Conservation (phyloP, 2,113 vertebrate species). For the Pyxicephalus adspersus region DNA sequence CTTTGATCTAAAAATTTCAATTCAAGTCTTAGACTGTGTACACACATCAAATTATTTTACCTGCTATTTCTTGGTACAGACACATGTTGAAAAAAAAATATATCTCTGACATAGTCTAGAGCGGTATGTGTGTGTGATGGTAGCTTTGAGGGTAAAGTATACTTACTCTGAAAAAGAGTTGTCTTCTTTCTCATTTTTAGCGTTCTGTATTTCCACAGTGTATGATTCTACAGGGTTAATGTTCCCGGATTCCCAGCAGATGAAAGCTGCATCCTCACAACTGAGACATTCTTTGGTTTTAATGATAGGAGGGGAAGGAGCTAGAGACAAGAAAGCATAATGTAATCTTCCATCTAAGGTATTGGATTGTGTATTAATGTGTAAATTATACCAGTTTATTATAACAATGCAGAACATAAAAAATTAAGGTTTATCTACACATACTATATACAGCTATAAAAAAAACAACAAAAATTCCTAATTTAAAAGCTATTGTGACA, state of each 20-base stretch:
- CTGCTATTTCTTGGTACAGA: too few species aligned
- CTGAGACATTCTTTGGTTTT: conserved; percentile 76
- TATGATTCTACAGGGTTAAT: conserved; percentile 92
- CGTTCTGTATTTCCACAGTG: conserved; percentile 82
- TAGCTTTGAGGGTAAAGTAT: not conserved
- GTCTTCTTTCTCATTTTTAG: conserved; percentile 56
- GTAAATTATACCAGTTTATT: too few species aligned
- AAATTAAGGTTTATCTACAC: too few species aligned
- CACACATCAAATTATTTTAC: too few species aligned
- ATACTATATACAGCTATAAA: too few species aligned
- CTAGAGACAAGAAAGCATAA: conserved; percentile 64
- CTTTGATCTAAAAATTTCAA: too few species aligned
- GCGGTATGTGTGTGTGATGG: not conserved
- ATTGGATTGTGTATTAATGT: not conserved
- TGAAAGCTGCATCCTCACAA: conserved; percentile 83
- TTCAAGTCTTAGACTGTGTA: too few species aligned
- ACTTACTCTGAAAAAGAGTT: conserved; percentile 74
- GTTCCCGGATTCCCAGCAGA: conserved; percentile 91
- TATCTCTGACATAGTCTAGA: too few species aligned
- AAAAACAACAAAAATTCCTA: too few species aligned
- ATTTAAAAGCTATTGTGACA: too few species aligned
- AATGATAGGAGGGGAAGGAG: conserved; percentile 82
- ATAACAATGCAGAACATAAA: too few species aligned
- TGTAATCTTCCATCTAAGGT: not conserved
- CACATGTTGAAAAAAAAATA: too few species aligned